Base-by-base conservation (phyloP, 2,888 invertebrate species). In the Parelbella ahira region DNA sequence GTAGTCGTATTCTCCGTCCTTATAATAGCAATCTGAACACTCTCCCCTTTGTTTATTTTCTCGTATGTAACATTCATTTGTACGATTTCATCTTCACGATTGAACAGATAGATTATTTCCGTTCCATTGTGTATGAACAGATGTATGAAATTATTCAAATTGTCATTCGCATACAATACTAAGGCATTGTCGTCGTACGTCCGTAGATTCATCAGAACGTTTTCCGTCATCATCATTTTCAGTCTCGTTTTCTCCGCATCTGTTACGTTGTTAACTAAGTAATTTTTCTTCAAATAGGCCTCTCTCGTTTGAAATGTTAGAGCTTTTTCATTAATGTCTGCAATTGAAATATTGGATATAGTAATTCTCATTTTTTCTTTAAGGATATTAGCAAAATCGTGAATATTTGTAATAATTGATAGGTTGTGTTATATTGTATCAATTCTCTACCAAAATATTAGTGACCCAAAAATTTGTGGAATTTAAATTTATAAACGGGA, bases 91-190 rank as follows among this genome's bases (percentile, higher is more conserved):
- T 94, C 91, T 51, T 91, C 93, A 50, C 93, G 90, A 69, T 97
- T 97, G 73, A 95, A 97, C 1, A 95, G 82, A 63, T 95, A 96
- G 25, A 95, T 92, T 11, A 97, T 93, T 78, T 92, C 91, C 4
- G 92, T 92, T 6, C 93, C 93, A 47, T 93, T 92, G 50, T 93
- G 91, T 47, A 97, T 92, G 73, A 94, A 95, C 13, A 97, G 79
- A 73, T 97, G 97, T 34, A 97, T 92, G 71, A 97, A 97, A 75
- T 98, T 98, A 68, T 97, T 97, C 45, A 95, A 87, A 71, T 97
- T 94, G 73, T 98, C 97, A 66, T 97, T 96, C 18, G 96, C 95
- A 65, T 97, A 97, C 3, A 97, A 83, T 8, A 97, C 92, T 56
- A 97, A 77, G 0, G 96, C 93, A 52, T 93, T 91, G 21, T 90